Base-by-base conservation (phyloP, 2,113 vertebrate genomes). In the Pandion haliaetus region DNA sequence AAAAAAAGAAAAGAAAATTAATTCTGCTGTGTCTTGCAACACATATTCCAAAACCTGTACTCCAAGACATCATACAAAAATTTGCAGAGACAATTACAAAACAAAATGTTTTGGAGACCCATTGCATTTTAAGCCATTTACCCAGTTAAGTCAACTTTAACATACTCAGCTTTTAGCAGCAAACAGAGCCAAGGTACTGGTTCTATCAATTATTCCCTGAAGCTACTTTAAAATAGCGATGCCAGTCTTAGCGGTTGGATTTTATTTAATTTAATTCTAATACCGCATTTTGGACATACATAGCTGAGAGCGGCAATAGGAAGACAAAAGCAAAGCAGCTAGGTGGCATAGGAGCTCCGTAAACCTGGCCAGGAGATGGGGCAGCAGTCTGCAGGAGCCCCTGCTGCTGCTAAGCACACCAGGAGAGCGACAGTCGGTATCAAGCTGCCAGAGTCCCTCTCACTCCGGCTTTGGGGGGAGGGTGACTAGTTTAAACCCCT, bases 221-320 rank as follows among this genome's bases (percentile, higher is more conserved):
- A 29, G 28, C 36, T 3, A 6, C 50, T 49, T 12, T 18, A 8
- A 2, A 38, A 5, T 0, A 38, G 25, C 55, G 3, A 1, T 0
- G 11, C 2, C 12, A 20, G 0, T 12, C 8, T 16, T 0, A 2
- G 17, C 4, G 57, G 2, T 0, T 7, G n/a, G 58, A 6, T 15
- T 45, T 24, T 6, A 17, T 29, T 14, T 13, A 12, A 1, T 5
- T 12, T 7, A 0, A 8, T 0, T 12, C 17, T 11, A 14, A 2
- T 1, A 0, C 1, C 0, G 0, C 18, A 1, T 1, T 20, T 2
- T 6, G 17, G 63, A 5, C 8, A 0, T 1, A 5, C 10, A 0
- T 1, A 25, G 42, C 78, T 1, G 21, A 55, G 83, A 16, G 38
- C 17, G 3, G 78, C 23, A 0, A 3, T 0, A 9, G 45, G 58